Evolutionary conservation across 2,888 invertebrate species (phyloP), one percentile per base, ranked within the genome.

Genomic region (Cheilosia pagana): DNA sequence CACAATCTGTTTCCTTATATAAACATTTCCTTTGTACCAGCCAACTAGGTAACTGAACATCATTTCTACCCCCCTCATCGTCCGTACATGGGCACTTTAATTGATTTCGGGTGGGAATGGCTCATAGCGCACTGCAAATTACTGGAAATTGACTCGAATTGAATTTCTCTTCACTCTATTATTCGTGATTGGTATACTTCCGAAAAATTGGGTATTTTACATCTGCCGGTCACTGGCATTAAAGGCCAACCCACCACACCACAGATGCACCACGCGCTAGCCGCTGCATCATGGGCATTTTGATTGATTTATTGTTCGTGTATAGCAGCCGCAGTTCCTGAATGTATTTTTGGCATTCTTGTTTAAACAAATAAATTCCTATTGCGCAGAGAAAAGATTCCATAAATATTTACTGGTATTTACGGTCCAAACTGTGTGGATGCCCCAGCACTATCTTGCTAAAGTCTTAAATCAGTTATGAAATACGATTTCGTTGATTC

Each of bases 81-180:
- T 45, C 16, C 16, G 45, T 7, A 19, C 68, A 55, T 62, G 53
- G 74, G n/a, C 50, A 52, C 43, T 70, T 75, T 68, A 70, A 75
- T 81, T 81, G 63, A 65, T 75, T 75, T 75, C 55, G 35, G 53
- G 45, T 50, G 45, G 31, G 63, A 75, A 75, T 63, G 39, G 52
- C 63, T n/a, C n/a, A 48, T n/a, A 68, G 62, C 12, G 25, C 45
- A 31, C 52, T 68, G 68, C 48, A 63, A 75, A 70, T 70, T 39
- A 31, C 50, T 62, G 55, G 39, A 70, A 81, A 81, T 75, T 59
- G 63, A 75, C 57, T 74, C 21, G 55, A 74, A 74, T 67, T 63
- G 23, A 65, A 72, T 74, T 62, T 60, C 31, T 75, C 57, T 43
- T 19, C 70, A 81, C 81, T 81, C 53, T 57, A 81, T 81, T 70